These are phyloP conservation scores for Gryllus bimaculatus DNA, from an alignment of 1,140 invertebrate species.

Conservation along the genomic window DNA sequence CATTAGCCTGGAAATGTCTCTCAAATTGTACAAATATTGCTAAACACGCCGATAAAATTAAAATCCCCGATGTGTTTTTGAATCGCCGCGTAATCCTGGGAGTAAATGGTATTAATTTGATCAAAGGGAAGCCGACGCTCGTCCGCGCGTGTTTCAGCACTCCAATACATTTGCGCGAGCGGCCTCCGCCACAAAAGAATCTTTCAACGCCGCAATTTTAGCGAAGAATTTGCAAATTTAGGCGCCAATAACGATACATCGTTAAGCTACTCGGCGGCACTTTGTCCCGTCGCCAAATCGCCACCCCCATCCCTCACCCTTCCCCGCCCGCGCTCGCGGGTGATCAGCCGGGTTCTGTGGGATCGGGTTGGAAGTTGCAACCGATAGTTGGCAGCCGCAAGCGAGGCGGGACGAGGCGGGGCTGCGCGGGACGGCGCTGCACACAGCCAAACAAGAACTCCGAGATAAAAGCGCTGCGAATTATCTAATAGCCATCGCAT, in stretches of 20 bases:
- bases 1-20: background rate
- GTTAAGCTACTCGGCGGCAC: background rate
- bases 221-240: background rate
- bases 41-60: constrained; percentile 1
- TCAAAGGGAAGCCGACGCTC: background rate
- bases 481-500: background rate
- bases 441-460: background rate
- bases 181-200: background rate
- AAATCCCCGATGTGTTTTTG: constrained; percentile 4
- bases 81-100: background rate
- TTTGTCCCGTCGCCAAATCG: background rate
- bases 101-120: constrained; percentile 6
- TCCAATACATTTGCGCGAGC: background rate
- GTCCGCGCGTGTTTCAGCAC: background rate
- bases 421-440: no score
- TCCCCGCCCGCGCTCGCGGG: no score
- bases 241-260: background rate
- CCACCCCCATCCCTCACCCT: background rate
- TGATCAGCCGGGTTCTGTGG: background rate
- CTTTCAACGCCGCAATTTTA: background rate
- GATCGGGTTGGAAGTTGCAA: background rate
- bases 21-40: constrained; percentile 1
- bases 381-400: background rate
- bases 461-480: background rate
- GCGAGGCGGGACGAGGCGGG: background rate